phyloP scores from a whole-genome alignment of 2,888 invertebrate genomes.

The Drosophila cracens region DNA sequence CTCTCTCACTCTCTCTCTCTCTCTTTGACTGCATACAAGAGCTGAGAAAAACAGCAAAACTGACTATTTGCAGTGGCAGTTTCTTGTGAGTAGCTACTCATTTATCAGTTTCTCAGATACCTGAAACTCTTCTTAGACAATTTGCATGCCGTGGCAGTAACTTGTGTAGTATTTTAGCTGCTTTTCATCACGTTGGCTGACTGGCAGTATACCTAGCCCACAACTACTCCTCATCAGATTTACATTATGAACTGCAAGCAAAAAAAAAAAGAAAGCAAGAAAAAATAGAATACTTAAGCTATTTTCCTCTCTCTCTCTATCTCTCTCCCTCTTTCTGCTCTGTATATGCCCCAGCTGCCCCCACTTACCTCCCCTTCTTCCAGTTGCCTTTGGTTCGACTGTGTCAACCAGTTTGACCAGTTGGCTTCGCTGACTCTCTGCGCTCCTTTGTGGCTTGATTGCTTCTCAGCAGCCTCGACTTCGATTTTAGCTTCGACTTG shows the following conservation, averaged over 20 bases:
- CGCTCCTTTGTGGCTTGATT: slow-evolving; percentile 61
- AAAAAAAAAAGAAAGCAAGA: background rate
- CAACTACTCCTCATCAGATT: slow-evolving; percentile 23
- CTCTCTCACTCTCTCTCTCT: background rate
- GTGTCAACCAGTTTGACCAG: slow-evolving; percentile 77
- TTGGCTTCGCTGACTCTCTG: slow-evolving; percentile 56
- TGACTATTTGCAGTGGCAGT: slow-evolving; percentile 16
- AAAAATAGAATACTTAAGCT: slow-evolving; percentile 52
- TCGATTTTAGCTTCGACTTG: slow-evolving; percentile 34
- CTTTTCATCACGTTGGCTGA: slow-evolving; percentile 33
- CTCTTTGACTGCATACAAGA: slow-evolving; percentile 6
- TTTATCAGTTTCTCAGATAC: slow-evolving; percentile 48
- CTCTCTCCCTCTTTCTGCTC: background rate
- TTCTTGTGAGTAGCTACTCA: slow-evolving; percentile 21
- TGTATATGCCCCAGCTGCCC: background rate
- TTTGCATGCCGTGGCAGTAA: slow-evolving; percentile 46
- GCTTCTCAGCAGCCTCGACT: slow-evolving; percentile 53
- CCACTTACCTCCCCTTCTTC: background rate
- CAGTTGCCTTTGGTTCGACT: slow-evolving; percentile 57
- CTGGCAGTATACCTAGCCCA: background rate
- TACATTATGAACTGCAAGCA: slow-evolving; percentile 39
- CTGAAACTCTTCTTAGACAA: slow-evolving; percentile 34
- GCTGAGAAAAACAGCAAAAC: background rate
- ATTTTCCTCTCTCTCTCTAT: background rate
- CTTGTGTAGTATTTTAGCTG: slow-evolving; percentile 40